Evolutionary conservation across 2,797 vertebrate species (phyloP), one percentile per base, ranked within the genome.

Genomic region (Galaxias olidus): DNA sequence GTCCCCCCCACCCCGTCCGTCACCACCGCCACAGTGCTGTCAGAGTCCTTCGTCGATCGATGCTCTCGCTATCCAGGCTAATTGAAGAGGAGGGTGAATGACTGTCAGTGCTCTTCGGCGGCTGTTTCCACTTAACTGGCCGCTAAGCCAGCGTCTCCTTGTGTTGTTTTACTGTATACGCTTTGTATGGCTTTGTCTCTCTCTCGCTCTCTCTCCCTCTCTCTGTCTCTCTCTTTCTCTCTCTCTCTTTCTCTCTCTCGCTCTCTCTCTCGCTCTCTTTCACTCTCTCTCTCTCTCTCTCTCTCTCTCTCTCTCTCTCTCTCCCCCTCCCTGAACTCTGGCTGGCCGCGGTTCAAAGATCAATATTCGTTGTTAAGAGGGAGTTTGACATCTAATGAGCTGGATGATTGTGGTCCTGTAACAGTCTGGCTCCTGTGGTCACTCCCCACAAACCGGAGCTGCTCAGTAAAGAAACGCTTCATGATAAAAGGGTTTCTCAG

Each of bases 311-410:
- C 40, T 30, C 19, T 55, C 30, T 2, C 30, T 13, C 49, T 43
- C 14, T 53, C 45, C 47, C 45, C 8, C 51, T 17, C 18, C 14
- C 6, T 53, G n/a, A n/a, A n/a, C n/a, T n/a, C n/a, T n/a, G n/a
- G 54, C 58, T 65, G 18, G 50, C 63, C 54, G 58, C 45, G 57
- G 5, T 41, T 20, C 9, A 1, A 30, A 46, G 59, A 71, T 71
- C 63, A 51, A 71, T 66, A 51, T 51, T 48, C 40, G 44, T 58
- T 46, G 45, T 45, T 44, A n/a, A 51, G 46, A 49, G 48, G 50
- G 45, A 17, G 54, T 18, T 57, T 62, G 69, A 45, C 69, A 57
- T 59, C 53, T 65, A 61, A 71, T 71, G 56, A 66, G 44, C n/a
- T 57, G 20, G 49, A 65, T 40, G 51, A 44, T 15, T n/a, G 18